Base-by-base conservation (phyloP, 2,797 vertebrate genomes). In the Chaetophractus vellerosus region DNA sequence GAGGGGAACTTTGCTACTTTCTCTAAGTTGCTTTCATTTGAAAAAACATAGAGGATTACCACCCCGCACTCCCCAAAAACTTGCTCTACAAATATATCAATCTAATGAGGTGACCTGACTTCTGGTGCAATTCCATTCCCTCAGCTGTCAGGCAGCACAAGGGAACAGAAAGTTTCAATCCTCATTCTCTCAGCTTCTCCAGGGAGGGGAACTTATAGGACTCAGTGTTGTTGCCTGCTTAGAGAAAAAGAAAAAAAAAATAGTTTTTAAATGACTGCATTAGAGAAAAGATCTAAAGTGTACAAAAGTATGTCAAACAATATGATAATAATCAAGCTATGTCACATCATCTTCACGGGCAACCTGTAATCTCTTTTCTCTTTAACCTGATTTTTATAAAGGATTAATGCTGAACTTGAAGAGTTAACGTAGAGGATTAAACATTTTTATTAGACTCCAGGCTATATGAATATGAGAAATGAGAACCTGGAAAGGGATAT, bases 401-500 rank as follows among this genome's bases (percentile, higher is more conserved):
- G 87, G 68, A 16, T n/a, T 93, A 80, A 80, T 28, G 66, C 26
- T 81, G 57, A 94, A 96, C 79, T 92, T 97, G 71, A 85, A 90
- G 55, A 80, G 48, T 94, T 96, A 88, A 96, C 84, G 86, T 26
- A 63, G 79, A 96, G 82, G 55, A 93, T 95, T 94, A 93, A 88
- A 80, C 88, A 88, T 91, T 96, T 96, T 95, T 36, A 74, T 91
- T 95, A 92, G 93, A 81, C n/a, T 90, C 38, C 14, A 36, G 76
- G 50, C 55, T 96, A n/a, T 55, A 83, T 57, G 89, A 76, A 96
- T 83, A 94, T 5, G 57, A n/a, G 55, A 59, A 66, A 68, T 23
- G 48, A 83, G 88, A 79, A 41, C 26, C 74, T 75, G 66, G 38
- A 55, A 85, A 91, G 68, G 24, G 57, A 10, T 19, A 38, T 64